Evolutionary conservation across 2,797 vertebrate genomes (phyloP), one percentile per base, ranked within the genome.

Genomic region (Leucoraja ocellata): DNA sequence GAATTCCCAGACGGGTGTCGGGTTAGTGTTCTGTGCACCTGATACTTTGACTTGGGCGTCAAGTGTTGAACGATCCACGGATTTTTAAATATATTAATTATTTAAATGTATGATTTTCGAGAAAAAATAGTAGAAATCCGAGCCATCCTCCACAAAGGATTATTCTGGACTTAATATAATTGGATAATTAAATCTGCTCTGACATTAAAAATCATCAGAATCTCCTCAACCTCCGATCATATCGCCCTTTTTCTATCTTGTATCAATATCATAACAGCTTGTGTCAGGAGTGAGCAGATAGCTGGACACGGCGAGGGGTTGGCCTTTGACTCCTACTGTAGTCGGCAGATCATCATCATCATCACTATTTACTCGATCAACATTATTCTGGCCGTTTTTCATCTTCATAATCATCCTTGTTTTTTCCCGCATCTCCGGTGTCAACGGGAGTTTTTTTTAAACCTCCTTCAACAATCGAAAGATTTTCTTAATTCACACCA

Each of bases 191-290:
- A n/a, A 74, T 32, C 36, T 74, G 21, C 39, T 73, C 63, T 13
- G 39, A 54, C 21, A 74, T 76, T 46, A 39, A 92, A 74, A 76
- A 54, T 92, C 23, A 4, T 54, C 90, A 54, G 90, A 94, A 96
- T 96, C 96, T 95, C 96, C 94, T 97, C 96, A 96, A 95, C 95
- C 95, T 94, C 95, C 90, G 94, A 95, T 93, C 93, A 93, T 93
- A 94, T 93, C 94, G 95, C 96, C 95, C 96, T 95, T 95, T 97
- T 97, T 97, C 95, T 96, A 96, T 95, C 81, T 81, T 92, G 97
- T 97, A 98, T 99, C 98, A 97, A 98, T 98, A 98, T 96, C 96
- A 94, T 95, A 97, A 93, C 98, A 97, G 97, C 97, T 95, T 97
- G 98, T 95, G 96, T 95, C 94, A 94, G 96, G 96, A 96, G 97